A percentile compares a stretch with the other conserved stretches of the same genome.
Evolutionary conservation across 2,797 vertebrate genomes (phyloP).

Genomic region (Nannoperca australis): DNA sequence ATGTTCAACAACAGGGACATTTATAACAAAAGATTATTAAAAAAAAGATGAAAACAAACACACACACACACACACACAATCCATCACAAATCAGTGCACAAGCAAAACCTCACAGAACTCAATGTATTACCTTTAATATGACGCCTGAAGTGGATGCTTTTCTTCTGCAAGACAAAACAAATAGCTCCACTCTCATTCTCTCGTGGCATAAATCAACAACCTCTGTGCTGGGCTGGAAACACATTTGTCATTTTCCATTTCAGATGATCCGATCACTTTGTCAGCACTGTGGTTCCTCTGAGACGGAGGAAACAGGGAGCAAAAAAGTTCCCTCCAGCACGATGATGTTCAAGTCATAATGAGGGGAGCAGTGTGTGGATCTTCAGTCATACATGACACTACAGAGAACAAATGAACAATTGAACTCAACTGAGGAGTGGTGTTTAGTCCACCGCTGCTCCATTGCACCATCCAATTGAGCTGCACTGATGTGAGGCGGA

Average conservation of each 20-base stretch:
- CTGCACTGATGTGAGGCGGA: conserved; percentile 45
- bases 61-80: too few relatives aligned
- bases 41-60: not conserved
- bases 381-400: conserved; percentile 29
- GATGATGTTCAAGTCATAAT: conserved; percentile 20
- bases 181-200: not conserved
- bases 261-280: conserved; percentile 49
- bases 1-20: not conserved
- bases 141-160: not conserved
- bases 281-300: conserved; percentile 27
- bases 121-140: not conserved
- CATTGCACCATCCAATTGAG: conserved; percentile 30
- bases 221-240: conserved; percentile 35
- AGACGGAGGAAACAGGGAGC: conserved; percentile 23
- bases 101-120: not conserved
- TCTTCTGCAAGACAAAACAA: conserved; percentile 6
- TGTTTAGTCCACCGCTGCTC: conserved; percentile 37
- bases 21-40: not conserved
- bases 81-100: too few relatives aligned
- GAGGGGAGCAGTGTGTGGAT: conserved; percentile 14
- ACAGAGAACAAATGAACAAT: conserved; percentile 38
- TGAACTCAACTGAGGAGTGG: conserved; percentile 31
- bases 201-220: conserved; percentile 39
- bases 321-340: conserved; percentile 14
- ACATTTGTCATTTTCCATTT: conserved; percentile 51